Percentiles rank a stretch among this genome's conserved stretches.
These are phyloP conservation scores for Sander vitreus DNA, from an alignment of 2,113 vertebrate species.

Conservation along the genomic window DNA sequence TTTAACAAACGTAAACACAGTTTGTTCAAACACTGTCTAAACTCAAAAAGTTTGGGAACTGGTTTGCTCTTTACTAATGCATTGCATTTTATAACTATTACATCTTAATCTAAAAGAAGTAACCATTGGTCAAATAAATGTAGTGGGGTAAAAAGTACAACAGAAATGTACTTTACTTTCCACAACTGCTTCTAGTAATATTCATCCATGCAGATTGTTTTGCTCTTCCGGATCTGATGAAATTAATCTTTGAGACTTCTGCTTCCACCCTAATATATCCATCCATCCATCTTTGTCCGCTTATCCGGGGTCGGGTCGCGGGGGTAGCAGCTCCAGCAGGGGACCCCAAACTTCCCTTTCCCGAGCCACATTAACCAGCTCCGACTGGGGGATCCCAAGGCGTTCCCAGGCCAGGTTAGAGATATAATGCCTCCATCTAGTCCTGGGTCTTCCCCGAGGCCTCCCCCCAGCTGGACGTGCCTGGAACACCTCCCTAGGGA, in stretches of 20 bases:
- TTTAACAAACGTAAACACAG: too few relatives aligned
- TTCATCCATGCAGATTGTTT: background rate
- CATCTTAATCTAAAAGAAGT: background rate
- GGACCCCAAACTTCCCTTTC: too few relatives aligned
- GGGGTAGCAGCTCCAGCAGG: too few relatives aligned
- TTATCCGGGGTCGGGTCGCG: too few relatives aligned
- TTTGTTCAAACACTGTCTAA: background rate
- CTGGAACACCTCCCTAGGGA: too few relatives aligned
- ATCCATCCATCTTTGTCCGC: too few relatives aligned
- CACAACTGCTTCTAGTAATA: background rate
- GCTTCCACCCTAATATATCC: background rate
- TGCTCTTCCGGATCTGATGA: background rate
- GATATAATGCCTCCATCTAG: too few relatives aligned
- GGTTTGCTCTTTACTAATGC: background rate
- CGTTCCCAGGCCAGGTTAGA: too few relatives aligned
- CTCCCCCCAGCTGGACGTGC: too few relatives aligned
- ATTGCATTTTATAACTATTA: background rate
- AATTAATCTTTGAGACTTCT: background rate
- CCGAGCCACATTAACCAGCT: too few relatives aligned
- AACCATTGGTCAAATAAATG: background rate
- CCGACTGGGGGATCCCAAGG: too few relatives aligned
- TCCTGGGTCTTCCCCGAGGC: too few relatives aligned
- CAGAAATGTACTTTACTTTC: background rate
- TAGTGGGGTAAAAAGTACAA: background rate
- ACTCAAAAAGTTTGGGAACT: background rate